These are phyloP conservation scores for Nemotelus nigrinus DNA, from an alignment of 2,888 invertebrate species.

Conservation along the genomic window DNA sequence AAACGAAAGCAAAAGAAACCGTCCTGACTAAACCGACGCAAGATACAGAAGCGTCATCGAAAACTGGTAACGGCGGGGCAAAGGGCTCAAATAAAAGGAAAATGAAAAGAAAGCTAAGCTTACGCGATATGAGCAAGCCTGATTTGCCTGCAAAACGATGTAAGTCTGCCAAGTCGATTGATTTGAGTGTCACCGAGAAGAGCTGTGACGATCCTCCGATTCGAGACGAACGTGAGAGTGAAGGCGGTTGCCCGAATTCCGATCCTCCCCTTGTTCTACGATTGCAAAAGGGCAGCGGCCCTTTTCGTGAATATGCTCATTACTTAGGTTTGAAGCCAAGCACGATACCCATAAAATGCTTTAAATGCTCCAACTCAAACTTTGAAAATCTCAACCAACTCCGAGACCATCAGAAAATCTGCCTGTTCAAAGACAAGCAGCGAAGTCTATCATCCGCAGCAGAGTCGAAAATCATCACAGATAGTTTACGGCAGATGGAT, in stretches of 20 bases:
- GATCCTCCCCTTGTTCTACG: neutral
- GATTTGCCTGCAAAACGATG: constrained; percentile 22
- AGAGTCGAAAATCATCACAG: constrained; percentile 8
- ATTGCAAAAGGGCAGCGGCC: neutral
- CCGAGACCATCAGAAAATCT: constrained; percentile 75
- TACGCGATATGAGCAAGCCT: constrained; percentile 15
- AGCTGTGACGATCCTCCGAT: neutral
- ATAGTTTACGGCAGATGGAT: neutral
- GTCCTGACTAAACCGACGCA: neutral
- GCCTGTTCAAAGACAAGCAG: constrained; percentile 59
- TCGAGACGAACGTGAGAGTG: no score
- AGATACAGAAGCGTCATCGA: neutral
- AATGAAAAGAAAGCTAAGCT: constrained; percentile 26
- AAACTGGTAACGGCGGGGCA: neutral
- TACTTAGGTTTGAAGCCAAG: constrained; percentile 77
- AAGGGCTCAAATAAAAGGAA: neutral
- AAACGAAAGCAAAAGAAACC: neutral
- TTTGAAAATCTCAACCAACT: constrained; percentile 74
- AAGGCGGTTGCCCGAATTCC: neutral
- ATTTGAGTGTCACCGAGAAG: neutral
- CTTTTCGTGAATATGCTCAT: constrained; percentile 71
- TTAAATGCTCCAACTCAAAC: constrained; percentile 76
- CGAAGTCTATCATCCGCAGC: neutral
- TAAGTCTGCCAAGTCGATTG: constrained; percentile 14
- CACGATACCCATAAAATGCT: constrained; percentile 75